Evolutionary conservation across 2,888 invertebrate genomes (phyloP), one percentile per base, ranked within the genome.

Genomic region (Acrocera orbiculus): DNA sequence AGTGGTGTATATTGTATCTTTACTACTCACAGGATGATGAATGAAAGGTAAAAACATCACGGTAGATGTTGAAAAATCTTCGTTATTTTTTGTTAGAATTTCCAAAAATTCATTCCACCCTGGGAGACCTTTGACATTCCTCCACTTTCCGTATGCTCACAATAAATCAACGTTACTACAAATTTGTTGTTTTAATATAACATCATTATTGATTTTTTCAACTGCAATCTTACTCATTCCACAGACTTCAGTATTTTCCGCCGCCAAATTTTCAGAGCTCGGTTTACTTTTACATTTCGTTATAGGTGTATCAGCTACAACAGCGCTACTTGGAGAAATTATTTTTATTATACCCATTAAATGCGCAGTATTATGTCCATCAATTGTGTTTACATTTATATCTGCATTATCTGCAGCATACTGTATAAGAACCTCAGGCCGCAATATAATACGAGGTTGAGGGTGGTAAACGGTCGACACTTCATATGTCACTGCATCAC

Each of bases 101-200:
- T 50, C 36, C 48, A 52, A 40, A 46, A 46, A 54, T 13, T 51
- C 52, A 41, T 51, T 51, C 51, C 50, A 54, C 11, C 52, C 50
- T 36, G 50, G 47, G 35, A 51, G 47, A 35, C 42, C 34, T 40
- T 38, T 35, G 40, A 40, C 11, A 41, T 47, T 40, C 32, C 38
- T 45, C 46, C 46, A 49, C 30, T 30, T 35, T 30, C 35, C 30
- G 30, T 30, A 30, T 30, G 20, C 11, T 20, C 30, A 17, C 30
- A 47, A 39, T 19, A 34, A 46, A 35, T 44, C 43, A 37, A 27
- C 31, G 22, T 24, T 11, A 35, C 31, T 31, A 37, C 44, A 43
- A 40, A 39, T 41, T 40, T 38, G 36, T 37, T 30, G 24, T 40
- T 9, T 34, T 20, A 28, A 22, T 29, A 16, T 22, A 39, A 17